Conservation (phyloP, 2,888 invertebrate species). For the Caenorhabditis angaria region DNA sequence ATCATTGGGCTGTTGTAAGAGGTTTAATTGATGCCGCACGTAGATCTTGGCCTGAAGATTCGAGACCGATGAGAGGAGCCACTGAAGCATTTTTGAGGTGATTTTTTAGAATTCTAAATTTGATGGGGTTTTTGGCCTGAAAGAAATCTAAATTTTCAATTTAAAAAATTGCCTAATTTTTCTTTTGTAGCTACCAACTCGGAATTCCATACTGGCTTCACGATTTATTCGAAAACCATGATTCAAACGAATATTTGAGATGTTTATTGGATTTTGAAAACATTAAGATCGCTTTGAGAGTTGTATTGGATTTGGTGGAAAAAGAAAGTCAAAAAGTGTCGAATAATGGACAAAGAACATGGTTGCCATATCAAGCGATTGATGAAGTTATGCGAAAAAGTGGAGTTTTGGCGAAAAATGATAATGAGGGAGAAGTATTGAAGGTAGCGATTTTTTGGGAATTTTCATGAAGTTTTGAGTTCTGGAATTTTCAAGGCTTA, state of each 20-base stretch:
- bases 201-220: slow-evolving; percentile 48
- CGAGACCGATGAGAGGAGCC: slow-evolving; percentile 40
- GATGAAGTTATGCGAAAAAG: background rate
- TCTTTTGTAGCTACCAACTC: slow-evolving; percentile 21
- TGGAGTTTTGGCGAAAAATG: background rate
- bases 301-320: slow-evolving; percentile 31
- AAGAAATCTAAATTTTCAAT: too few relatives aligned
- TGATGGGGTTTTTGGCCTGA: too few relatives aligned
- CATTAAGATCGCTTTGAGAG: slow-evolving; percentile 47
- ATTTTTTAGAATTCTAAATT: too few relatives aligned
- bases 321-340: slow-evolving; percentile 27
- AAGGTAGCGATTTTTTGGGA: background rate
- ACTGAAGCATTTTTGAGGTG: slow-evolving; percentile 38
- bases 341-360: background rate
- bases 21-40: slow-evolving; percentile 35
- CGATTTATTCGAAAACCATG: slow-evolving; percentile 41
- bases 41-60: slow-evolving; percentile 38
- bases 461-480: background rate
- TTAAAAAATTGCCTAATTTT: too few relatives aligned
- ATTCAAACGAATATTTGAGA: slow-evolving; percentile 57
- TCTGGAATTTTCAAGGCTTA: background rate
- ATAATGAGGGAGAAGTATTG: background rate
- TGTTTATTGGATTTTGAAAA: slow-evolving; percentile 57
- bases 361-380: slow-evolving; percentile 12
- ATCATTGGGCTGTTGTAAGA: slow-evolving; percentile 46